phyloP scores from a whole-genome alignment of 2,888 invertebrate genomes.

The Drosophila longiperda region DNA sequence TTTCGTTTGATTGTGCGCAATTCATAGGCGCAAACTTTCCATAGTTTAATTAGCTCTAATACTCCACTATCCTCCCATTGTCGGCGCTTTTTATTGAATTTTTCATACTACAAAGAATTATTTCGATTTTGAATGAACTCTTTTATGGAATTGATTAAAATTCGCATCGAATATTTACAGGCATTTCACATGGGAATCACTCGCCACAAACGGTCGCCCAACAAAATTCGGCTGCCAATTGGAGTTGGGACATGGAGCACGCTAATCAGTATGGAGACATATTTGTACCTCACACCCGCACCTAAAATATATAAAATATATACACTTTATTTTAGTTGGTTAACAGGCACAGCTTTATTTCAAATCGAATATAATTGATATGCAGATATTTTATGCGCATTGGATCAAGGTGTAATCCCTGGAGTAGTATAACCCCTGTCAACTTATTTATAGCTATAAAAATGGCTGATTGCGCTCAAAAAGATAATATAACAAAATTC shows the following conservation, averaged over 20 bases:
- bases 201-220: slow-evolving; percentile 79
- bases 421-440: background rate
- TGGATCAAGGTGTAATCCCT: no score
- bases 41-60: slow-evolving; percentile 84
- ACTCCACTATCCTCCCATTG: slow-evolving; percentile 85
- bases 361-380: background rate
- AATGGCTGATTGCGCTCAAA: background rate
- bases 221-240: slow-evolving; percentile 70
- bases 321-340: background rate
- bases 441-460: background rate
- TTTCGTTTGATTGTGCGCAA: slow-evolving; percentile 84
- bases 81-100: slow-evolving; percentile 85
- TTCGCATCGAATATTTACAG: slow-evolving; percentile 69
- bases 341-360: background rate
- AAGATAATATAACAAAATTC: background rate
- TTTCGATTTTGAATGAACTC: background rate
- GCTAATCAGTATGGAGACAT: slow-evolving; percentile 63
- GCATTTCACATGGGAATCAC: slow-evolving; percentile 84
- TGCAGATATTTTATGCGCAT: background rate
- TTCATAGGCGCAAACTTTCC: slow-evolving; percentile 85
- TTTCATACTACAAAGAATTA: slow-evolving; percentile 79
- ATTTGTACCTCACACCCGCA: slow-evolving; percentile 42
- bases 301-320: slow-evolving; percentile 28
- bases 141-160: background rate
- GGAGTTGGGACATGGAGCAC: slow-evolving; percentile 70